Conservation (phyloP, 2,888 invertebrate species). For the Napeogenes inachia region DNA sequence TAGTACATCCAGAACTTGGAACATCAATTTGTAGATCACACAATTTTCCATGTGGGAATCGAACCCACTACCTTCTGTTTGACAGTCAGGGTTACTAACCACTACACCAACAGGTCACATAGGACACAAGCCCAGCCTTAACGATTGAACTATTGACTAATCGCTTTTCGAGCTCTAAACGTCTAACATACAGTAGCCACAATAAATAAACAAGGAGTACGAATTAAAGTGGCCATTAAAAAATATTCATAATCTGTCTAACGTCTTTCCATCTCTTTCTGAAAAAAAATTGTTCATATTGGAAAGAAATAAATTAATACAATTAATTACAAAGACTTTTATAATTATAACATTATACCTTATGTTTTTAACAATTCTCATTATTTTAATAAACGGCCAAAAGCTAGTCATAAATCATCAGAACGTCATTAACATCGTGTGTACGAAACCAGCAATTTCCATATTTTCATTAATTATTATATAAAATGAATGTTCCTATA, state of each 20-base stretch:
- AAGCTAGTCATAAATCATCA: conserved; percentile 62
- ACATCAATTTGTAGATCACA: too few relatives aligned
- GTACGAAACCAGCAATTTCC: conserved; percentile 53
- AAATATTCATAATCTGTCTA: too few relatives aligned
- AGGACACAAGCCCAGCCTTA: conserved; percentile 10
- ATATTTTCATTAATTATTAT: conserved; percentile 57
- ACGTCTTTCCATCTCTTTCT: too few relatives aligned
- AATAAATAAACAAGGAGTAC: too few relatives aligned
- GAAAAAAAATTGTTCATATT: too few relatives aligned
- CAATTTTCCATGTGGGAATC: too few relatives aligned
- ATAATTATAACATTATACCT: conserved; percentile 37
- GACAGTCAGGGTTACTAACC: too few relatives aligned
- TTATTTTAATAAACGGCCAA: conserved; percentile 62
- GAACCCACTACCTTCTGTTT: too few relatives aligned
- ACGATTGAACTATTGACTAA: conserved; percentile 27
- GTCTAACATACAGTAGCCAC: too few relatives aligned
- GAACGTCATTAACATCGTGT: conserved; percentile 49
- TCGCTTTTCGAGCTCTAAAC: conserved; percentile 9
- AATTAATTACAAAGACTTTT: conserved; percentile 30
- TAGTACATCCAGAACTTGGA: too few relatives aligned
- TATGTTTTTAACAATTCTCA: conserved; percentile 48
- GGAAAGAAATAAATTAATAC: neutral
- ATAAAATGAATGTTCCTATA: conserved; percentile 9
- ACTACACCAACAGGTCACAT: too few relatives aligned
- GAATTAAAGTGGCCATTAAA: too few relatives aligned